Base-by-base conservation (phyloP, 2,888 invertebrate species). In the Herminia tarsipennalis region DNA sequence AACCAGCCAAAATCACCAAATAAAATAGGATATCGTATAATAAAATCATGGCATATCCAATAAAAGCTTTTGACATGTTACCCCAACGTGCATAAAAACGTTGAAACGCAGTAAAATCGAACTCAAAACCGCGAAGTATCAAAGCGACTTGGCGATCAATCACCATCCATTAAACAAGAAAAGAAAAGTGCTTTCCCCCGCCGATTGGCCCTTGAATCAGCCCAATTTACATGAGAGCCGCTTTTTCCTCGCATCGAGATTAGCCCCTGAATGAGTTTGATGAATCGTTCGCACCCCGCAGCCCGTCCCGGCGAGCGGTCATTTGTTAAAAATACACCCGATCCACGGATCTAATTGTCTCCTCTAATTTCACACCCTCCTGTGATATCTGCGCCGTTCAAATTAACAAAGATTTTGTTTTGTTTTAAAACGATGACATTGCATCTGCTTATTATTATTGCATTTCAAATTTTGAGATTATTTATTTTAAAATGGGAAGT, bases 311-410 rank as follows among this genome's bases (percentile, higher is more conserved):
- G 57, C 69, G 78, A 78, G 72, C 86, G 88, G 89, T 88, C 91
- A 91, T 91, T 90, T 91, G 91, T 91, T 91, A 91, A 91, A 91
- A 91, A 91, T 89, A 91, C 91, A 89, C 88, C 87, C 88, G 88
- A 88, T 88, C 89, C 88, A 79, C 70, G 87, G 87, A 90, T 90
- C 88, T 90, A 90, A 91, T 91, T 91, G 91, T 90, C 90, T 90
- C 76, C 88, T 91, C 89, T 90, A 87, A 90, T 91, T 90, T 90
- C 88, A 89, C 86, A 84, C 89, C 83, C 88, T 81, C 78, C 81
- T 72, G 76, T 86, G 87, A 86, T 88, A 86, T 86, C 85, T 83
- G 77, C 77, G 70, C 78, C 60, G 71, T 79, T 80, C 71, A 81
- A 83, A 83, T 86, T 79, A 81, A 80, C 78, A 66, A 63, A 70